Conservation (phyloP, 2,888 invertebrate genomes). For the Protonemura montana region DNA sequence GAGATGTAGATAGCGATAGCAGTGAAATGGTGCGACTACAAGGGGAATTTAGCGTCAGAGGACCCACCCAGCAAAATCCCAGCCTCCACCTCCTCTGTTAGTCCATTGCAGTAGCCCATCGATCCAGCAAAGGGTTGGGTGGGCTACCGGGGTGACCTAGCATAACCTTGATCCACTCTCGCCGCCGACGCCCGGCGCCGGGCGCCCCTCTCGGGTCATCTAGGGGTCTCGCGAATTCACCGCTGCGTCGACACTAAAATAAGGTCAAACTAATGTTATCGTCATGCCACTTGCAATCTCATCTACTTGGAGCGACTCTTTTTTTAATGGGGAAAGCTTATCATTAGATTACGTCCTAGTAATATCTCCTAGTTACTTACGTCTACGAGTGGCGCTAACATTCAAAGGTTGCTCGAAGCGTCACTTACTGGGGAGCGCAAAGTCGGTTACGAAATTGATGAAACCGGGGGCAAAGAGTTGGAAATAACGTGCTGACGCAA, state of each 20-base stretch:
- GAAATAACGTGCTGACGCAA: neutral
- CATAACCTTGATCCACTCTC: neutral
- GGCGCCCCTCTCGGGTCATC: neutral
- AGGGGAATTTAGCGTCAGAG: neutral
- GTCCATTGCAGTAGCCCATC: slow-evolving; percentile 5
- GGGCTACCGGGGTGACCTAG: neutral
- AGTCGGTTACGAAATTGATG: neutral
- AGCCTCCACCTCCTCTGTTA: neutral
- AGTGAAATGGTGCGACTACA: neutral
- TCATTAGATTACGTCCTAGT: neutral
- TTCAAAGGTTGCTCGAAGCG: neutral
- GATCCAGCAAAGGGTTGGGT: neutral
- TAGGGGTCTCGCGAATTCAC: neutral
- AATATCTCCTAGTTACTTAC: neutral
- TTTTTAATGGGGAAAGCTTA: neutral
- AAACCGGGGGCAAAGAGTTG: neutral
- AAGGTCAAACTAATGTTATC: neutral
- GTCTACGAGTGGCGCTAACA: neutral
- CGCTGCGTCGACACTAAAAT: neutral
- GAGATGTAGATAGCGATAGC: neutral
- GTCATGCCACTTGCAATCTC: neutral
- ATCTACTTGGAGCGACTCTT: neutral
- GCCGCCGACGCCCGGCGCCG: neutral
- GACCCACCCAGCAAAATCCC: neutral
- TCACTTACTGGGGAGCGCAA: neutral